Conservation (phyloP, 1,140 invertebrate genomes). For the Aethina tumida region DNA sequence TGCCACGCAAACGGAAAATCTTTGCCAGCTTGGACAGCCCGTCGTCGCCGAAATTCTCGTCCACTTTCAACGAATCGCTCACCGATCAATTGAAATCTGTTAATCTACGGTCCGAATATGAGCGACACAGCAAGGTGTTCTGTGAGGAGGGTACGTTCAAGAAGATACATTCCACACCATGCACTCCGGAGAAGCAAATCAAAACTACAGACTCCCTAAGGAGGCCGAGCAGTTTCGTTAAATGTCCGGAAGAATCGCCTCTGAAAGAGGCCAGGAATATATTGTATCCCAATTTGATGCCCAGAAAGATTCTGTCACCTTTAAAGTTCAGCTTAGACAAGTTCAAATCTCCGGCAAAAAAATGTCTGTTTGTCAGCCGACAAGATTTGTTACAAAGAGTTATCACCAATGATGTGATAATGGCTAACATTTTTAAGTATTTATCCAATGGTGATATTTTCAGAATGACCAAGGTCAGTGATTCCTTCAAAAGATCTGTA, state of each 20-base stretch:
- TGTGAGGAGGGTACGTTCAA: not conserved
- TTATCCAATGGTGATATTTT: slow-evolving; percentile 27
- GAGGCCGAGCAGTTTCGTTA: slow-evolving; percentile 9
- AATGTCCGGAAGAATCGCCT: slow-evolving; percentile 16
- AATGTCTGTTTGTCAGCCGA: slow-evolving; percentile 8
- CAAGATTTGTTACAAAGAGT: slow-evolving; percentile 13
- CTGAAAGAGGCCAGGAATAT: slow-evolving; percentile 22
- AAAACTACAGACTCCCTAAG: slow-evolving; percentile 8
- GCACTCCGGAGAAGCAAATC: slow-evolving; percentile 16
- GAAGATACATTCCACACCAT: slow-evolving; percentile 8
- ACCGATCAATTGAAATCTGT: slow-evolving; percentile 20
- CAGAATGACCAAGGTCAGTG: slow-evolving; percentile 20
- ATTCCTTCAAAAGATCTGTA: slow-evolving; percentile 17
- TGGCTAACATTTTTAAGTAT: slow-evolving; percentile 21
- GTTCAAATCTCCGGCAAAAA: slow-evolving; percentile 10
- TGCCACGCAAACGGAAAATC: not conserved
- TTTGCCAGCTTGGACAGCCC: slow-evolving; percentile 3
- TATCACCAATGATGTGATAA: slow-evolving; percentile 19
- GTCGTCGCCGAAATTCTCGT: slow-evolving; percentile 19
- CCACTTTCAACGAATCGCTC: slow-evolving; percentile 23
- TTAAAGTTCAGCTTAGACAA: slow-evolving; percentile 14
- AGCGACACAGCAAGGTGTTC: slow-evolving; percentile 8
- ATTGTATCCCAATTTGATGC: slow-evolving; percentile 17
- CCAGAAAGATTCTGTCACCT: slow-evolving; percentile 16
- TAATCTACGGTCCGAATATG: no score